Evolutionary conservation across 2,888 invertebrate species (phyloP).

Genomic region (Phragmatobia fuliginosa): DNA sequence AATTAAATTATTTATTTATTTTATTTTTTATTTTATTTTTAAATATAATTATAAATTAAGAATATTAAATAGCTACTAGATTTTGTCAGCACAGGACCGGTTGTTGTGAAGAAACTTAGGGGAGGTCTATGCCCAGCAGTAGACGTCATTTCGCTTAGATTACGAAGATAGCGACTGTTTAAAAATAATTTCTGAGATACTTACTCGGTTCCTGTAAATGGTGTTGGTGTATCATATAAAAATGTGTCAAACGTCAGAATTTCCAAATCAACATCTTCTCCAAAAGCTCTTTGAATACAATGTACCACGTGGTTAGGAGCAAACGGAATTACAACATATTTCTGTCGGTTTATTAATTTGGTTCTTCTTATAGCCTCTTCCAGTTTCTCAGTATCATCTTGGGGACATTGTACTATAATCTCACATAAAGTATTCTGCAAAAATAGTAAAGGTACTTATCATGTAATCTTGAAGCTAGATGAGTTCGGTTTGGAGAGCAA

Average conservation of each 20-base stretch:
- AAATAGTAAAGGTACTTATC: not conserved
- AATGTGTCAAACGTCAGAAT: not conserved
- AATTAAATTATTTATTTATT: too few species aligned
- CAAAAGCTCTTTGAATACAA: not conserved
- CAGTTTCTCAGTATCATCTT: constrained; percentile 53
- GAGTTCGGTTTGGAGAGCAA: too few species aligned
- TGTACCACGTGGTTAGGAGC: constrained; percentile 45
- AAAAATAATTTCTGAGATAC: not conserved
- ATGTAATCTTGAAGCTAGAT: too few species aligned
- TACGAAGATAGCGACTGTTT: too few species aligned
- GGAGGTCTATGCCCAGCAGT: too few species aligned
- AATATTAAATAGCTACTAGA: too few species aligned
- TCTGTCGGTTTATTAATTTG: constrained; percentile 58
- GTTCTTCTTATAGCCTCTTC: constrained; percentile 58
- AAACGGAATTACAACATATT: constrained; percentile 48
- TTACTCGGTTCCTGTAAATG: constrained; percentile 10
- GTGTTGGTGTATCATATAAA: not conserved
- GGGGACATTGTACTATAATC: constrained; percentile 58
- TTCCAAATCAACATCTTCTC: not conserved
- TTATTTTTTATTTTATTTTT: too few species aligned
- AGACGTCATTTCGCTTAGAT: too few species aligned
- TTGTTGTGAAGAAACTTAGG: too few species aligned
- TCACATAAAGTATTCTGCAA: constrained; percentile 56
- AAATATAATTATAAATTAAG: too few species aligned
- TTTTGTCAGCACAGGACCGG: too few species aligned